Evolutionary conservation across 1,140 invertebrate species (phyloP), one percentile per base, ranked within the genome.

Genomic region (Drosophila trapezifrons): DNA sequence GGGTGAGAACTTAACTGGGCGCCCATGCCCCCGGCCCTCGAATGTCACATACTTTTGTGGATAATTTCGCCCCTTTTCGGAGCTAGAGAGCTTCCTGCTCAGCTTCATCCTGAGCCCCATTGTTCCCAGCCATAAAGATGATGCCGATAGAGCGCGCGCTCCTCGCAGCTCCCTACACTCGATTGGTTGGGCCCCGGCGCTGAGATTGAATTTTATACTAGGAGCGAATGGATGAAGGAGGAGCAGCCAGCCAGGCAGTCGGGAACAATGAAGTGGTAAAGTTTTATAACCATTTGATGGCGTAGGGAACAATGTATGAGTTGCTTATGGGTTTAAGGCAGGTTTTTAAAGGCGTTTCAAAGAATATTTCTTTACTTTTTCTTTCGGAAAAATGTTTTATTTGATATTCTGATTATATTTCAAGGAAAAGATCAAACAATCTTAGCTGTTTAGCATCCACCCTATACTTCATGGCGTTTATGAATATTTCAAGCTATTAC

Each of bases 41-140:
- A 71, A 71, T 71, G 67, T 71, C 67, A 71, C 67, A 71, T 71
- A 72, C 54, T 73, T 73, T 60, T 51, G 66, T 18, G 65, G 65
- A 71, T 71, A 71, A 72, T 58, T 67, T 58, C 37, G 40, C 12
- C 42, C 35, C 42, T 57, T 56, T 15, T 20, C 29, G 22, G 17
- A 58, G 60, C 35, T 12, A 67, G 13, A 52, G 42, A 27, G 32
- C 64, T 71, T 58, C 51, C 54, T 81, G 74, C 55, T 22, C 42
- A 45, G 76, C 52, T 59, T 56, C 49, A 45, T 75, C 43, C 49
- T 46, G 52, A 62, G 40, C 60, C 35, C 57, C 52, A 55, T 64
- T 74, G 79, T 84, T 84, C 81, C 47, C 70, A 51, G 69, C 59
- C 75, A 78, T 86, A 87, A 86, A 86, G 82, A 82, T 87, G 76